A percentile compares a stretch with the other conserved stretches of the same genome.
These are phyloP conservation scores for Petrocephalus zakoni DNA, from an alignment of 2,113 vertebrate genomes.

Conservation along the genomic window DNA sequence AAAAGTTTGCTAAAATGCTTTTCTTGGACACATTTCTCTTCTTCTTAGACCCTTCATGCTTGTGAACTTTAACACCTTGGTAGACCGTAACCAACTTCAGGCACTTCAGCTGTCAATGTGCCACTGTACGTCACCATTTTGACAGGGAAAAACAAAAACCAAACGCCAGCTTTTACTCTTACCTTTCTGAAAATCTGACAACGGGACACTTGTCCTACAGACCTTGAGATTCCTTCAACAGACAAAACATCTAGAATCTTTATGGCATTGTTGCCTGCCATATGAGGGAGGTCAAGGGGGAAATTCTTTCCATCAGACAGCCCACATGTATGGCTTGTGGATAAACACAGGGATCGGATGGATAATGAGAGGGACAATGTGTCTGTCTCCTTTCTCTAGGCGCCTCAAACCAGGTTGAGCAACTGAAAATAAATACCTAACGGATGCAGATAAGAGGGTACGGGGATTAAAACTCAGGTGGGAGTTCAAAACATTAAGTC, in stretches of 20 bases:
- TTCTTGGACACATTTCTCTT: not conserved
- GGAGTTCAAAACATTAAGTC: not conserved
- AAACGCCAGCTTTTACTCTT: not conserved
- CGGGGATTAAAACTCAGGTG: not conserved
- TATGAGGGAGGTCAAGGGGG: not conserved
- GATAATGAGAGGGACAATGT: not conserved
- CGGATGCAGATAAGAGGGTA: not conserved
- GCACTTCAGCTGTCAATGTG: not conserved
- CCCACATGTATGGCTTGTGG: not conserved
- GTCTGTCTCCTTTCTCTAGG: not conserved
- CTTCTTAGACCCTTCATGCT: not conserved
- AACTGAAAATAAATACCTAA: slow-evolving; percentile 15
- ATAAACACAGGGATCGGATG: slow-evolving; percentile 3
- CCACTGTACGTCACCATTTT: not conserved
- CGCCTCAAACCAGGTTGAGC: slow-evolving; percentile 7
- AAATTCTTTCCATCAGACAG: not conserved
- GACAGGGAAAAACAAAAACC: not conserved
- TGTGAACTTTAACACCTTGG: not conserved
- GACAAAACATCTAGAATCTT: not conserved
- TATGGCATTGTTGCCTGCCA: not conserved
- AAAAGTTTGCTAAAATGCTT: not conserved
- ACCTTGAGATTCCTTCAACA: not conserved
- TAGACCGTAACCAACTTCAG: not conserved
- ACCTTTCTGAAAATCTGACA: not conserved
- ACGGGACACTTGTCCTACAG: not conserved